Evolutionary conservation across 2,797 vertebrate species (phyloP), one percentile per base, ranked within the genome.

Genomic region (Emydoidea blandingii): DNA sequence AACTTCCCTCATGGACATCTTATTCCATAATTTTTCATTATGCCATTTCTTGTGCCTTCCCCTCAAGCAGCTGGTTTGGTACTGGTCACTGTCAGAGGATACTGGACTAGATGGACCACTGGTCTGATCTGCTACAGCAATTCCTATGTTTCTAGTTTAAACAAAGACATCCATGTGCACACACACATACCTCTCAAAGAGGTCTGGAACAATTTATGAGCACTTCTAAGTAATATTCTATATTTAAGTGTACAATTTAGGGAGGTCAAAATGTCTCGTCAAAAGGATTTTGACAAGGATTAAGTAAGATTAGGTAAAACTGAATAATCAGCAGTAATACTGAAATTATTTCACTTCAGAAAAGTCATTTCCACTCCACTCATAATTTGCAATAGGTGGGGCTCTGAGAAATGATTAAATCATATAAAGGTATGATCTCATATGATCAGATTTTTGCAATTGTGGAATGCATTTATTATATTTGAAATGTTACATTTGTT

Each of bases 71-170:
- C 8, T 1, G 10, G 19, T 31, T 23, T 41, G 65, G 37, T 34
- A 52, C 16, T 47, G 18, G 79, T 50, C 82, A 52, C 21, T 68
- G 29, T 37, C 85, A 44, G 81, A 68, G 82, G 18, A 74, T 15
- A 83, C 9, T 0, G 0, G n/a, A 44, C 41, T 81, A 62, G 11
- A 21, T 5, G 37, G 44, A 79, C 44, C 4, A 0, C 82, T 25
- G 11, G 4, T 86, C 31, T 44, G 79, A 56, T 12, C 2, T 15
- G 31, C 53, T 57, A 82, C 72, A 50, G 47, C 18, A 78, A 25
- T 3, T 23, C 2, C 23, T 34, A 5, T 1, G 25, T 47, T 92
- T 89, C 81, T 87, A 8, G 74, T 92, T 90, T 85, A 86, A 87
- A 87, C 7, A 25, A 90, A 85, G 10, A 3, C 47, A 83, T 8